These are phyloP conservation scores for Monopterus albus DNA, from an alignment of 2,113 vertebrate species.

Conservation along the genomic window DNA sequence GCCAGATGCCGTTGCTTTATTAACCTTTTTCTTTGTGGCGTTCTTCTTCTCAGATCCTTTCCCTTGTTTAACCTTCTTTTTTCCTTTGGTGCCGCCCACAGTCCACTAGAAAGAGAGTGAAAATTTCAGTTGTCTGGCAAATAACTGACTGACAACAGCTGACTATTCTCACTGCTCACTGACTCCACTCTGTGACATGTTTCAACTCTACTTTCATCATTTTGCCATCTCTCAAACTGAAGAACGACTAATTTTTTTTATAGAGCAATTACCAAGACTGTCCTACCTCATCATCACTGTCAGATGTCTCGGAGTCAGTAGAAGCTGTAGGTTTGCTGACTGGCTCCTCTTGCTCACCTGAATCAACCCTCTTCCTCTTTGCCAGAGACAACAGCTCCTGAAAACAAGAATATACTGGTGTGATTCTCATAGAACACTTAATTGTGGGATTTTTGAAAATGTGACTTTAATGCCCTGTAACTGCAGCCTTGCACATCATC, in stretches of 20 bases:
- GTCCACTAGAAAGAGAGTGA: slow-evolving; percentile 88
- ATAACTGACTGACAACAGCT: neutral
- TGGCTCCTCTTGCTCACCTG: slow-evolving; percentile 94
- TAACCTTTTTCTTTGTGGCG: slow-evolving; percentile 88
- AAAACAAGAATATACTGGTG: neutral
- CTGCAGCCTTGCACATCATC: neutral
- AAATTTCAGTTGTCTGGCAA: neutral
- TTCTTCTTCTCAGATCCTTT: slow-evolving; percentile 94
- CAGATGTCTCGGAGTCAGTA: slow-evolving; percentile 96
- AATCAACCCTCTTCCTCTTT: slow-evolving; percentile 95
- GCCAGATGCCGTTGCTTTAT: slow-evolving; percentile 94
- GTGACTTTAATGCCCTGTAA: neutral
- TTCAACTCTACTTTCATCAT: neutral
- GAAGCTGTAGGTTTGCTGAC: slow-evolving; percentile 94
- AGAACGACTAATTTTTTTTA: neutral
- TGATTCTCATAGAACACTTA: neutral
- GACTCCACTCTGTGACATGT: no score
- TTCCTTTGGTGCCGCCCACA: slow-evolving; percentile 96
- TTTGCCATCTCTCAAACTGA: neutral
- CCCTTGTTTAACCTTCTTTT: slow-evolving; percentile 93
- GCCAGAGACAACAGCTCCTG: slow-evolving; percentile 95
- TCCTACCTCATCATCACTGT: slow-evolving; percentile 95
- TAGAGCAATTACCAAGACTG: rapidly evolving
- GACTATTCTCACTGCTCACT: no score
- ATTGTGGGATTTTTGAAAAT: no score